phyloP scores from a whole-genome alignment of 2,888 invertebrate species.

The Amblyteles armatorius region DNA sequence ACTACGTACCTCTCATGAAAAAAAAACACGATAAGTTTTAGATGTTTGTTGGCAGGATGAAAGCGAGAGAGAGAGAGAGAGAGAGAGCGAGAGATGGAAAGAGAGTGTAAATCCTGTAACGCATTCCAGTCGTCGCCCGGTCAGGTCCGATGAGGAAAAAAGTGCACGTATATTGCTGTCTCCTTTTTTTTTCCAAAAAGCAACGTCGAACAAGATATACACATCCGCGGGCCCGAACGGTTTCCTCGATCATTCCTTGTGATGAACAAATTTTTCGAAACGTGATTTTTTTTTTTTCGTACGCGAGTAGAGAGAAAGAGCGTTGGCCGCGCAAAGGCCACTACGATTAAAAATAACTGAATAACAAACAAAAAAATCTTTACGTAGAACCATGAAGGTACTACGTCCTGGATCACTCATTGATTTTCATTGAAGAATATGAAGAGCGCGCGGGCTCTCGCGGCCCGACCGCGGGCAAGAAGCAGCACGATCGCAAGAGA shows the following conservation, averaged over 20 bases:
- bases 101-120: conserved; percentile 50
- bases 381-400: conserved; percentile 49
- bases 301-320: conserved; percentile 15
- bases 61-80: background rate
- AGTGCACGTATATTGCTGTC: conserved; percentile 37
- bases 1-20: conserved; percentile 45
- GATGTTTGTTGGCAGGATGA: conserved; percentile 56
- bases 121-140: conserved; percentile 65
- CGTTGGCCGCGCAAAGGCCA: conserved; percentile 26
- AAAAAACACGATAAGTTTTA: conserved; percentile 41
- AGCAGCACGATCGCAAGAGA: conserved; percentile 11
- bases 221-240: conserved; percentile 40
- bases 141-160: conserved; percentile 45
- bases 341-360: background rate
- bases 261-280: conserved; percentile 42
- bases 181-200: conserved; percentile 20
- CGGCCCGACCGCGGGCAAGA: conserved; percentile 19
- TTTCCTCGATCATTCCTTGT: conserved; percentile 63
- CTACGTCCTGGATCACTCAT: conserved; percentile 32
- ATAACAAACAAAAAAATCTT: conserved; percentile 5
- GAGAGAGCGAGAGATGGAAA: no score
- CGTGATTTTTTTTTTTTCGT: conserved; percentile 23
- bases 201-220: conserved; percentile 39
- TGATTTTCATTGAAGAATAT: conserved; percentile 46
- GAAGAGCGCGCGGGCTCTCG: conserved; percentile 30